Conservation (phyloP, 2,113 vertebrate species). For the Zosterops hypoxanthus region DNA sequence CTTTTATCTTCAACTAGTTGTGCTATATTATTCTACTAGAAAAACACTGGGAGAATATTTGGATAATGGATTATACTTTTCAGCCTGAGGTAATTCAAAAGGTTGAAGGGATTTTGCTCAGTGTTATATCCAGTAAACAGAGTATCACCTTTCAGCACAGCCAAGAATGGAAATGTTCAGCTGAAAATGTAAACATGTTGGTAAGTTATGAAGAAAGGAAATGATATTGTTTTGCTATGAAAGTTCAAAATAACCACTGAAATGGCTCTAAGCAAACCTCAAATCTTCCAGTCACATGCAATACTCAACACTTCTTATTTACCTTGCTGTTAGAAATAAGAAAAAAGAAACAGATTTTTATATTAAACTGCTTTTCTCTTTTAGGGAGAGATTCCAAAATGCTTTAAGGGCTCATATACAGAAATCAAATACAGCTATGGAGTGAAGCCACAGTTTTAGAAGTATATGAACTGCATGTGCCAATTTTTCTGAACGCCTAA, state of each 20-base stretch:
- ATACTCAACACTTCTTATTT: conserved; percentile 12
- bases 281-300: not conserved
- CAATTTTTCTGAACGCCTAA: conserved; percentile 2
- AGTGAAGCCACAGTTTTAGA: not conserved
- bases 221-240: conserved; percentile 6
- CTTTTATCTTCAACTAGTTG: conserved; percentile 33
- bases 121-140: conserved; percentile 14
- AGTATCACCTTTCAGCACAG: conserved; percentile 42
- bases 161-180: conserved; percentile 45
- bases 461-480: not conserved
- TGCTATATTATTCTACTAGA: not conserved
- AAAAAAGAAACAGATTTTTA: not conserved
- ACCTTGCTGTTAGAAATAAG: not conserved
- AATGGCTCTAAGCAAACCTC: conserved; percentile 10
- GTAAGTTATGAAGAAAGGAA: conserved; percentile 31
- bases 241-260: conserved; percentile 25
- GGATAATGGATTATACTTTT: conserved; percentile 57
- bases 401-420: not conserved
- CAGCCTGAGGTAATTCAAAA: conserved; percentile 39
- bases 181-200: conserved; percentile 40
- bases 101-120: conserved; percentile 38
- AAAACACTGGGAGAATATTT: conserved; percentile 43
- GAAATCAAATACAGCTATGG: not conserved
- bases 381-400: not conserved
- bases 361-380: not conserved